Evolutionary conservation across 1,140 invertebrate genomes (phyloP).

Genomic region (Apolygus lucorum): DNA sequence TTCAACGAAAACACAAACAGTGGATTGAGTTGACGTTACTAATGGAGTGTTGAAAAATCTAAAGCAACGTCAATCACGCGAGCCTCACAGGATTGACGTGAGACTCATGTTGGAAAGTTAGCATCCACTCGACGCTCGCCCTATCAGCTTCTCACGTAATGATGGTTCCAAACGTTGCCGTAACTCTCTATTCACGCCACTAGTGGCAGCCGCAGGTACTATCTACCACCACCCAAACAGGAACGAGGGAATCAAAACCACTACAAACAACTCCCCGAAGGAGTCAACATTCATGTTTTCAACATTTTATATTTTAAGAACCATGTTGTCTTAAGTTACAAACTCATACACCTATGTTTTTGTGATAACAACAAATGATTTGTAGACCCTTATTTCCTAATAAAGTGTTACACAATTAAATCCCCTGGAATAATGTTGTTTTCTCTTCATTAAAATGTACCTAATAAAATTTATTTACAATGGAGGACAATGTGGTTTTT

Average conservation of each 20-base stretch:
- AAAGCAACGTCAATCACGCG: too few relatives aligned
- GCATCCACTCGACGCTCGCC: too few relatives aligned
- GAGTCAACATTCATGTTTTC: neutral
- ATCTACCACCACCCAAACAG: neutral
- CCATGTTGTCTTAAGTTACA: constrained; percentile 25
- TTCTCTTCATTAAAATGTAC: neutral
- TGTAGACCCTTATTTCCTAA: constrained; percentile 14
- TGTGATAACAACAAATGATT: constrained; percentile 26
- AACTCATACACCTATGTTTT: constrained; percentile 26
- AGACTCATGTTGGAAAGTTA: too few relatives aligned
- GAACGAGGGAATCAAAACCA: neutral
- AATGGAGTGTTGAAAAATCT: too few relatives aligned
- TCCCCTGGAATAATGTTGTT: constrained; percentile 18
- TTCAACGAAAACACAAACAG: too few relatives aligned
- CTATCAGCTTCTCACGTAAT: too few relatives aligned
- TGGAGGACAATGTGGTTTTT: neutral
- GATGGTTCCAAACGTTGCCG: too few relatives aligned
- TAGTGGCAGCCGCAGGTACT: neutral
- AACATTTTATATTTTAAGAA: constrained; percentile 26
- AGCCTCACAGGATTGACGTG: too few relatives aligned
- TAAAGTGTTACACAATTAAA: constrained; percentile 17
- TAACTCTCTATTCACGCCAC: too few relatives aligned
- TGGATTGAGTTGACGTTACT: too few relatives aligned
- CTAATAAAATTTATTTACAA: neutral
- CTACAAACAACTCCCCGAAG: neutral